phyloP scores from a whole-genome alignment of 2,888 invertebrate species.

The Aricia artaxerxes region DNA sequence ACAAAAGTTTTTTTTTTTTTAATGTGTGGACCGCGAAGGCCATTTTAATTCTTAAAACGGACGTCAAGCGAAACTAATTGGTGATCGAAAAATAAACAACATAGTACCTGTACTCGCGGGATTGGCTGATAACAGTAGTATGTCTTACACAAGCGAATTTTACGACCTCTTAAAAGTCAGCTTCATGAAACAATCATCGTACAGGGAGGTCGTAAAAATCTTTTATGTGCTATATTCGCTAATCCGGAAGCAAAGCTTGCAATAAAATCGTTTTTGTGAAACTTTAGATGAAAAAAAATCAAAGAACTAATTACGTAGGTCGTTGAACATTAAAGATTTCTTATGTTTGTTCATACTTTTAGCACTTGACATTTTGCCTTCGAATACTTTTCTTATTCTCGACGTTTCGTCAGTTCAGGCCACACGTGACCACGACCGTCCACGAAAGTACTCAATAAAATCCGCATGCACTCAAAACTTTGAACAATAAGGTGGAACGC shows the following conservation, averaged over 20 bases:
- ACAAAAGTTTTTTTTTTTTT: too few species aligned
- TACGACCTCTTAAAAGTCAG: conserved; percentile 11
- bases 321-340: too few species aligned
- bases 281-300: not conserved
- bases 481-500: not conserved
- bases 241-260: not conserved
- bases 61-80: too few species aligned
- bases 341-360: too few species aligned
- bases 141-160: not conserved
- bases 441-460: not conserved
- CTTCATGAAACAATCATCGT: conserved; percentile 1
- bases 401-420: too few species aligned
- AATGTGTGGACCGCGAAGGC: too few species aligned
- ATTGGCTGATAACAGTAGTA: not conserved
- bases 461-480: not conserved
- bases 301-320: not conserved
- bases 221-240: conserved; percentile 19
- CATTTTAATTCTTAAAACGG: too few species aligned
- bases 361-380: too few species aligned
- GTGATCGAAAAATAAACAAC: not conserved
- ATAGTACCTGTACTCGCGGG: not conserved
- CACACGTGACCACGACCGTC: too few species aligned
- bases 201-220: not conserved
- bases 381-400: too few species aligned
- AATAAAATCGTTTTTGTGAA: not conserved